A percentile compares a stretch with the other conserved stretches of the same genome.
Evolutionary conservation across 2,888 invertebrate species (phyloP).

Genomic region (Neoascia interrupta): DNA sequence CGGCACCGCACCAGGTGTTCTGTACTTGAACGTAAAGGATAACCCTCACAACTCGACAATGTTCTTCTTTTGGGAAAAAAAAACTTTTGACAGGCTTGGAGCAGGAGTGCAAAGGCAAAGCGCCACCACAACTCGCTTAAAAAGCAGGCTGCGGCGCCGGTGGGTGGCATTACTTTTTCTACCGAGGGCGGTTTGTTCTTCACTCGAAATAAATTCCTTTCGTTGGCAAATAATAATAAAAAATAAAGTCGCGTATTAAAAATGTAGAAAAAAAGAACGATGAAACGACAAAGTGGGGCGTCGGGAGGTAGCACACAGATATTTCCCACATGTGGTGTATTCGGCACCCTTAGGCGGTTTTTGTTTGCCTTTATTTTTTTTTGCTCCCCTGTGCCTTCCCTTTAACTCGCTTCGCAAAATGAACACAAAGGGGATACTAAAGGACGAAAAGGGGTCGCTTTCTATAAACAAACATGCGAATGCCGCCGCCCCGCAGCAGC

Average conservation of each 20-base stretch:
- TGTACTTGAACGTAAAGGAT: conserved; percentile 51
- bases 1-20: conserved; percentile 23
- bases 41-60: conserved; percentile 45
- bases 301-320: conserved; percentile 19
- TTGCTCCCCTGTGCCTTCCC: background rate
- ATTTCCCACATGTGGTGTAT: conserved; percentile 59
- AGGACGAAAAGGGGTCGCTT: conserved; percentile 1
- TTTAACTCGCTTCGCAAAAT: conserved; percentile 4
- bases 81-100: conserved; percentile 2
- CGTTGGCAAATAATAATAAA: conserved; percentile 21
- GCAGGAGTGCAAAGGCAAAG: conserved; percentile 38
- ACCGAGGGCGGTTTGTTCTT: conserved; percentile 28
- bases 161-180: conserved; percentile 37
- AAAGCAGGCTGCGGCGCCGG: conserved; percentile 49
- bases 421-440: conserved; percentile 1
- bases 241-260: conserved; percentile 40
- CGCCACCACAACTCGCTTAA: conserved; percentile 40
- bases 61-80: conserved; percentile 1
- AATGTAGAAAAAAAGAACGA: conserved; percentile 24
- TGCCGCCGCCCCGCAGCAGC: background rate
- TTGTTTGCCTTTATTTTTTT: conserved; percentile 1
- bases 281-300: background rate
- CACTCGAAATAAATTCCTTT: conserved; percentile 38
- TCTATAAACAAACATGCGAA: conserved; percentile 39
- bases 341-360: conserved; percentile 46